Percentiles rank a stretch among this genome's conserved stretches.
Evolutionary conservation across 2,797 vertebrate genomes (phyloP).

Genomic region (Hybognathus amarus): DNA sequence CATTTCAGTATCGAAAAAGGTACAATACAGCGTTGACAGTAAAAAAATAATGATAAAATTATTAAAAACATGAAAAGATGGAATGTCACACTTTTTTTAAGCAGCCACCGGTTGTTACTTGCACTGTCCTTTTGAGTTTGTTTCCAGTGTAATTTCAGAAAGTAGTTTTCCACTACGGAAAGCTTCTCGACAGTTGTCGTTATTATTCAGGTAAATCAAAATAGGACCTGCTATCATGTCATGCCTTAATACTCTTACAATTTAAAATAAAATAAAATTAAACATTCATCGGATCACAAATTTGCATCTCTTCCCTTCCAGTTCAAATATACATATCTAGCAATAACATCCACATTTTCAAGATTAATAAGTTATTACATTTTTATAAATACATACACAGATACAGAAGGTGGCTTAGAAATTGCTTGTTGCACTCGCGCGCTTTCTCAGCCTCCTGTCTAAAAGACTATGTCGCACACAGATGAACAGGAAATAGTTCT

Average conservation of each 20-base stretch:
- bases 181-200: background rate
- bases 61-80: conserved; percentile 2
- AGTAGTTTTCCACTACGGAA: background rate
- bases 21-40: conserved; percentile 7
- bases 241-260: conserved; percentile 32
- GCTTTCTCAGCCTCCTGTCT: conserved; percentile 76
- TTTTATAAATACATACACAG: conserved; percentile 71
- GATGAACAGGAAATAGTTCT: conserved; percentile 69
- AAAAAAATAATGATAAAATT: background rate
- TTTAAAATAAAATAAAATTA: conserved; percentile 29
- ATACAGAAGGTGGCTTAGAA: conserved; percentile 71
- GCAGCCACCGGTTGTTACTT: background rate
- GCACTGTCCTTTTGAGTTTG: background rate
- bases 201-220: conserved; percentile 36
- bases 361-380: conserved; percentile 80
- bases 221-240: conserved; percentile 23
- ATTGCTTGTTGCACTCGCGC: conserved; percentile 75
- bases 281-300: conserved; percentile 57
- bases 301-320: conserved; percentile 60
- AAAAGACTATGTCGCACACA: conserved; percentile 78
- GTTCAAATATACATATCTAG: conserved; percentile 77
- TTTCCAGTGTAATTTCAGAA: conserved; percentile 22
- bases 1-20: background rate
- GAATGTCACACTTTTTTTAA: conserved; percentile 11
- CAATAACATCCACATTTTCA: conserved; percentile 81